Evolutionary conservation across 2,113 vertebrate species (phyloP), one percentile per base, ranked within the genome.

Genomic region (Corvus moneduloides): DNA sequence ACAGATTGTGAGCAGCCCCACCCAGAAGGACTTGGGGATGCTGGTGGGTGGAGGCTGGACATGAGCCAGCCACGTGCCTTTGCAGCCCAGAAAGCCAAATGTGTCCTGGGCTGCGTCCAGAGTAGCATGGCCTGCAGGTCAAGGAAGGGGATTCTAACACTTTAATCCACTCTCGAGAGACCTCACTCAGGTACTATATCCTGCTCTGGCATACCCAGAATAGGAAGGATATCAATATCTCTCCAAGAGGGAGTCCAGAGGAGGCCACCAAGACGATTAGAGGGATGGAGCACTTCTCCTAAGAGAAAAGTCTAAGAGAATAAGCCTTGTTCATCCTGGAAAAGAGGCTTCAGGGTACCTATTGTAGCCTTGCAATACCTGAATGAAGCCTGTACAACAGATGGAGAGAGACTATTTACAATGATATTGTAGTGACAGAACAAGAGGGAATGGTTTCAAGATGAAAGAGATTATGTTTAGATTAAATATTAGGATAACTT

Each of bases 281-380:
- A 62, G 7, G 13, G 19, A n/a, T 46, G n/a, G 8, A 48, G 8
- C 7, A 71, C 26, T 7, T 55, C 30, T 62, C 16, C 28, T 71
- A 62, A 39, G 16, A 55, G 16, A 11, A 39, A 55, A 55, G 23
- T 10, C 10, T 37, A 23, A 37, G 39, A 54, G 33, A 33, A 16
- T 24, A 55, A 46, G 23, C 0, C 28, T 62, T 62, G 13, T 24
- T 62, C 30, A 17, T 27, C n/a, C 48, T 54, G n/a, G 7, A 37
- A 62, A 48, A 21, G 4, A 26, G 7, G 16, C 24, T 87, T 63
- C 22, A 7, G 16, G 8, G 24, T 39, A 28, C 19, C 3, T 20
- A 6, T 6, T 30, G 7, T 0, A 1, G 30, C 16, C 23, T 78
- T 62, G 4, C 24, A 11, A 7, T 21, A 48, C 6, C 20, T n/a